phyloP scores from a whole-genome alignment of 2,113 vertebrate genomes.

The Oophaga pumilio region DNA sequence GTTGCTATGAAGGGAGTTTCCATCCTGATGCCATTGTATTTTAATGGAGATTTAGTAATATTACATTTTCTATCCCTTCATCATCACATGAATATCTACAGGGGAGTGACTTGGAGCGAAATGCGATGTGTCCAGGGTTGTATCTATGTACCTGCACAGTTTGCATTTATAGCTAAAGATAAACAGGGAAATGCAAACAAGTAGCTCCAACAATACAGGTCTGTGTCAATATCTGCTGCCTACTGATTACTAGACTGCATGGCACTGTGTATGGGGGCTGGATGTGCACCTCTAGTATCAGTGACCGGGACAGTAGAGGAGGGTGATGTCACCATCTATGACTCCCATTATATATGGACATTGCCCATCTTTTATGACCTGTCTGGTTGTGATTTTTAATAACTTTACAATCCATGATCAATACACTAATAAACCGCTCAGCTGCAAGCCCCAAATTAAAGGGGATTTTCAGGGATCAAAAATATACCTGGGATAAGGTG shows the following conservation, averaged over 20 bases:
- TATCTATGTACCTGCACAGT: slow-evolving; percentile 1
- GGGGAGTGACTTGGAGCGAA: neutral
- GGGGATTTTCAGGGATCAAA: too few relatives aligned
- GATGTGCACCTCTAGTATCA: neutral
- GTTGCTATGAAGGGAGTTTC: neutral
- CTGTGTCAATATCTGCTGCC: slow-evolving; percentile 31
- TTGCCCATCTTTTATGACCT: too few relatives aligned
- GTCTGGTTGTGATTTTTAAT: neutral
- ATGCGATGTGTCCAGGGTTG: neutral
- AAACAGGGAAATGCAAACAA: slow-evolving; percentile 21
- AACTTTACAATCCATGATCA: too few relatives aligned
- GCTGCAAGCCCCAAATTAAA: too few relatives aligned
- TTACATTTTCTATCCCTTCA: neutral
- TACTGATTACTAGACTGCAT: neutral
- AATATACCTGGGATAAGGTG: too few relatives aligned
- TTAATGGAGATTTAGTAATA: neutral
- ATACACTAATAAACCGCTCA: too few relatives aligned
- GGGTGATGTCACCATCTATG: too few relatives aligned
- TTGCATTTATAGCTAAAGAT: slow-evolving; percentile 5
- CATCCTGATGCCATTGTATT: neutral
- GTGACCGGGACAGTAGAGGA: neutral
- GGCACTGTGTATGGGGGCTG: neutral
- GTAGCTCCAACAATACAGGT: slow-evolving; percentile 5
- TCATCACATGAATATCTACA: neutral
- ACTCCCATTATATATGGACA: too few relatives aligned